Evolutionary conservation across 2,113 vertebrate species (phyloP), one percentile per base, ranked within the genome.

Genomic region (Callipepla californica): DNA sequence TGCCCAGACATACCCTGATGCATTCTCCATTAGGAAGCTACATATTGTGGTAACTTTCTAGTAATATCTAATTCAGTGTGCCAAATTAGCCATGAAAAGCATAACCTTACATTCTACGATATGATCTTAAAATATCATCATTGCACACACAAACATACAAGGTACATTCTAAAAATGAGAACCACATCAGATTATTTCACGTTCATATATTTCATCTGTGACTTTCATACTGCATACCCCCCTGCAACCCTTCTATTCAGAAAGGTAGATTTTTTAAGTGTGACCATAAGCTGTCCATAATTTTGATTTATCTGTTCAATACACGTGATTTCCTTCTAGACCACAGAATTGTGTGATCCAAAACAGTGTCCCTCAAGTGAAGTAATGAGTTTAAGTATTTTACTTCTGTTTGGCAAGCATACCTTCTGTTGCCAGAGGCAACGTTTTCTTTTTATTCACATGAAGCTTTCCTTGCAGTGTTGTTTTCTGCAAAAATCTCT

Each of bases 41-140:
- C 53, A 55, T 57, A 57, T 90, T 81, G 74, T 72, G 72, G 51
- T 62, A 44, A 32, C 70, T 82, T 44, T 79, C 85, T 75, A 66
- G 30, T 68, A 48, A 73, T 47, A 73, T 55, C 61, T 91, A 85
- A 77, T 55, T 76, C 50, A 89, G 40, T 91, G 91, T 89, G 8
- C 12, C 85, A 95, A 94, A 95, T 85, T 92, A 95, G 85, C 80
- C 2, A 85, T 11, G 13, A 89, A 87, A 89, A 62, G 23, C 36
- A 69, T 38, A 84, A 87, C 47, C 28, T 65, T 83, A 92, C 44
- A 83, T 66, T 79, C 51, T 85, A 57, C 61, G 61, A 42, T 12
- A 68, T 0, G 4, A 55, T n/a, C 47, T 57, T 79, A 30, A 61
- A 61, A 48, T 65, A 81, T 79, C 67, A 89, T 18, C 3, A 7